Evolutionary conservation across 2,797 vertebrate genomes (phyloP).

Genomic region (Lithobates sylvaticus): DNA sequence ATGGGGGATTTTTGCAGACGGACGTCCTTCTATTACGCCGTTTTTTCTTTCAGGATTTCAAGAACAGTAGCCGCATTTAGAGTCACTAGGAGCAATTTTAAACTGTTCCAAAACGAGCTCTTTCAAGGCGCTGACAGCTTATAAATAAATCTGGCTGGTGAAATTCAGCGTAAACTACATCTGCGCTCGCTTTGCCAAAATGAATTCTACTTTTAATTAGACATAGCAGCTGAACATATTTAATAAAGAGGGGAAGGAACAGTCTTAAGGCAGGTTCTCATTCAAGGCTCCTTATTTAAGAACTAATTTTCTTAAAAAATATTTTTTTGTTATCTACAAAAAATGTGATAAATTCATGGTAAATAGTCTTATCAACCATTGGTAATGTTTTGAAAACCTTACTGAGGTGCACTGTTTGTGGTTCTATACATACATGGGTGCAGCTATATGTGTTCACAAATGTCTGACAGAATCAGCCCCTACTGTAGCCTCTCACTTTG

Average conservation of each 20-base stretch:
- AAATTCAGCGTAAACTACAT: slow-evolving; percentile 84
- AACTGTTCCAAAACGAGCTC: slow-evolving; percentile 84
- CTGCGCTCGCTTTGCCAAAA: slow-evolving; percentile 84
- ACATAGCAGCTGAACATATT: slow-evolving; percentile 84
- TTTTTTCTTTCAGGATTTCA: slow-evolving; percentile 83
- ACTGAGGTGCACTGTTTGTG: too few species aligned
- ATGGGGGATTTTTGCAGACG: slow-evolving; percentile 85
- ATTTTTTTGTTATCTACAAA: too few species aligned
- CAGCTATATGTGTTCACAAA: too few species aligned
- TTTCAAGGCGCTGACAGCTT: slow-evolving; percentile 85
- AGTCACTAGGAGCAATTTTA: slow-evolving; percentile 84
- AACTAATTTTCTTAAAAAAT: too few species aligned
- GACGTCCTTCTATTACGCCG: slow-evolving; percentile 79
- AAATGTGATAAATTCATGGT: background rate
- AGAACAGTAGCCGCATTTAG: slow-evolving; percentile 93
- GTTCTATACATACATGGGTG: background rate
- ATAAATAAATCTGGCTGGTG: slow-evolving; percentile 87
- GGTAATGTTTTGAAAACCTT: too few species aligned
- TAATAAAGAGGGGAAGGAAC: slow-evolving; percentile 71
- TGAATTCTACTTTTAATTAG: slow-evolving; percentile 86
- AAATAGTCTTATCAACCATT: background rate
- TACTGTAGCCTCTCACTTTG: too few species aligned
- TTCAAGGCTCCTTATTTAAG: too few species aligned
- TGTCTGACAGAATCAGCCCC: too few species aligned
- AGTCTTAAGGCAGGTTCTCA: background rate